Evolutionary conservation across 2,888 invertebrate genomes (phyloP), one percentile per base, ranked within the genome.

Genomic region (Ophraella communa): DNA sequence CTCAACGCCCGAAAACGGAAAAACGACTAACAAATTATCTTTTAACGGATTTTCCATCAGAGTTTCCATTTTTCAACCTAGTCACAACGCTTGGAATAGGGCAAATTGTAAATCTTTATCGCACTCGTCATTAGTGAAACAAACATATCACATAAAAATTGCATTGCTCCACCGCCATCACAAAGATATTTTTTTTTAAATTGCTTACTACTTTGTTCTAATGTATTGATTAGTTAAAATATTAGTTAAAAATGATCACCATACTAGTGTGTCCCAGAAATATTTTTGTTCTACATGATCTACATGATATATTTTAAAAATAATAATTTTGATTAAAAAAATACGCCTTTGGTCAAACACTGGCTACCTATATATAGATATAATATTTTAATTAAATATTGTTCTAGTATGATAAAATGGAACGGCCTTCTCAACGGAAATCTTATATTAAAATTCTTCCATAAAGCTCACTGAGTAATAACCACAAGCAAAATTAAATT

Each of bases 331-430:
- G n/a, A n/a, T n/a, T n/a, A n/a, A n/a, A n/a, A n/a, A n/a, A n/a
- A n/a, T 11, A 10, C 18, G 1, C 8, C 21, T 4, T 5, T 11
- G 10, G 20, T 20, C 20, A 45, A n/a, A 45, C 20, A 10, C 14
- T 45, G 18, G n/a, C 17, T 56, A 45, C 30, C 56, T 45, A 24
- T 24, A 1, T 45, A 23, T 23, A 27, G 27, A 56, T 20, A 56
- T n/a, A n/a, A n/a, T 39, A 27, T 39, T 72, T 72, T 70, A 70
- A 71, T 71, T 68, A 69, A 72, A 68, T 56, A 71, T 68, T 68
- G 64, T 68, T 69, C 62, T 56, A 55, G 4, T 27, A 47, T 42
- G 49, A 52, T 45, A 57, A 62, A 56, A 66, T 39, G 59, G 52
- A 33, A 61, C 60, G 59, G 60, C 17, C 60, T 51, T n/a, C 56